Evolutionary conservation across 92 coral and sea anemone species (phyloP).

Genomic region (Epizoanthus rinbou): DNA sequence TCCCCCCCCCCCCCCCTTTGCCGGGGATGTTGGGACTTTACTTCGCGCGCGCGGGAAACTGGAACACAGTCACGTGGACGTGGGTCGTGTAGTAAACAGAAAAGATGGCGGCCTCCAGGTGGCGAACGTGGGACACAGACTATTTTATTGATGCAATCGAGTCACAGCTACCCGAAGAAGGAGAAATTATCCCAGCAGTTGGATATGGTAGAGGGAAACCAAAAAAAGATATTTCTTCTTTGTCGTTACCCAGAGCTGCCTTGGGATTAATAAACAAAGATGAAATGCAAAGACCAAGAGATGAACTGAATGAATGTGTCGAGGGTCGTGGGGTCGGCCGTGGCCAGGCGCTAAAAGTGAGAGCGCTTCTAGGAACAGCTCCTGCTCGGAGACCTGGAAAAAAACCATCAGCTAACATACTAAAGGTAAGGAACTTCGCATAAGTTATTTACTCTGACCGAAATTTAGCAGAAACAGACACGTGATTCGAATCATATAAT

Average conservation of each 20-base stretch:
- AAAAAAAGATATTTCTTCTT: slow-evolving; percentile 44
- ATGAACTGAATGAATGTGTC: neutral
- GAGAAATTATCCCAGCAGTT: slow-evolving; percentile 59
- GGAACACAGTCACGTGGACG: neutral
- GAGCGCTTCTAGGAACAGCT: slow-evolving; percentile 59
- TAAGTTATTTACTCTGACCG: too few species aligned
- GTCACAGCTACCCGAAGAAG: slow-evolving; percentile 58
- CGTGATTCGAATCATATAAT: neutral
- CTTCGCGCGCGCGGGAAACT: too few species aligned
- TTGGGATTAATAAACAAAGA: slow-evolving; percentile 41
- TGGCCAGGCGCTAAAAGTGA: slow-evolving; percentile 59
- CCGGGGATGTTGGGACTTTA: too few species aligned
- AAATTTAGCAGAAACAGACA: too few species aligned
- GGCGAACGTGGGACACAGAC: slow-evolving; percentile 70
- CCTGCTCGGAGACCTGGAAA: slow-evolving; percentile 61
- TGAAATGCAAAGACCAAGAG: neutral
- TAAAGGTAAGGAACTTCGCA: neutral
- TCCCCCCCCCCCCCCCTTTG: too few species aligned
- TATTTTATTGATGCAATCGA: slow-evolving; percentile 55
- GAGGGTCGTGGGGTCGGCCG: slow-evolving; percentile 30
- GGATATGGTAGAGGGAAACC: slow-evolving; percentile 69
- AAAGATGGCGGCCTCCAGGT: slow-evolving; percentile 57
- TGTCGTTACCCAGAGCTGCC: slow-evolving; percentile 64
- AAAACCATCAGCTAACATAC: slow-evolving; percentile 20
- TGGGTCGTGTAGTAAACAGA: slow-evolving; percentile 2